Percentiles rank a stretch among this genome's conserved stretches.
phyloP scores from a whole-genome alignment of 2,888 invertebrate species.

The Dioctria linearis region DNA sequence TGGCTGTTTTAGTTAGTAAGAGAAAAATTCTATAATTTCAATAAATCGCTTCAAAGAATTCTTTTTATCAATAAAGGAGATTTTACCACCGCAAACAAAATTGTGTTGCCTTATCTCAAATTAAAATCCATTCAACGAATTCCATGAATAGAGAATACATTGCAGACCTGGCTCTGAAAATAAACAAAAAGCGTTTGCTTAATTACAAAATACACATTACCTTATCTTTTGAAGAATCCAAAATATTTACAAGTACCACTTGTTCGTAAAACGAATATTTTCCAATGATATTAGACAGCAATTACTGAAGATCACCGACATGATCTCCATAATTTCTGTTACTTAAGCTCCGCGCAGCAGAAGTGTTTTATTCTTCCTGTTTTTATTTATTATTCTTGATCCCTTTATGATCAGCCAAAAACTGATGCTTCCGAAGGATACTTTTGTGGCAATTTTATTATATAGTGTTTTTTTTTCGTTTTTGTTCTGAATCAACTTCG shows the following conservation, averaged over 20 bases:
- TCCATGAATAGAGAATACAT: too few relatives aligned
- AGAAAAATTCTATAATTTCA: too few relatives aligned
- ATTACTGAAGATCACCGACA: slow-evolving; percentile 52
- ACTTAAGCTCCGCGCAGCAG: slow-evolving; percentile 18
- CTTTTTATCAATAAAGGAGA: too few relatives aligned
- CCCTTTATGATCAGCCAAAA: slow-evolving; percentile 48
- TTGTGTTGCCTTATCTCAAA: too few relatives aligned
- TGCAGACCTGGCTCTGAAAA: too few relatives aligned
- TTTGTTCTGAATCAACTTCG: slow-evolving; percentile 11
- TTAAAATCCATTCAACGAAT: too few relatives aligned
- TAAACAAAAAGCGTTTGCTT: neutral
- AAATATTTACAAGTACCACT: slow-evolving; percentile 29
- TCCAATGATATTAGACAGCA: slow-evolving; percentile 43
- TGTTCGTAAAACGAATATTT: slow-evolving; percentile 11
- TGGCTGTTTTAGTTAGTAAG: too few relatives aligned
- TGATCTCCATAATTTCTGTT: slow-evolving; percentile 49
- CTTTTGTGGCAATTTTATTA: slow-evolving; percentile 21
- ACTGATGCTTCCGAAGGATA: slow-evolving; percentile 49
- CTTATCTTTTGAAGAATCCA: slow-evolving; percentile 36
- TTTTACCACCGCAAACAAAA: too few relatives aligned
- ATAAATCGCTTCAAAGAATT: too few relatives aligned
- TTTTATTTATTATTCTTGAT: slow-evolving; percentile 32
- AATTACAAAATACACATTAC: slow-evolving; percentile 32
- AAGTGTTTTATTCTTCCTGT: slow-evolving; percentile 37
- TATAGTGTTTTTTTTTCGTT: slow-evolving; percentile 1